Base-by-base conservation (phyloP, 1,140 invertebrate genomes). In the Zaprionus lachaisei region DNA sequence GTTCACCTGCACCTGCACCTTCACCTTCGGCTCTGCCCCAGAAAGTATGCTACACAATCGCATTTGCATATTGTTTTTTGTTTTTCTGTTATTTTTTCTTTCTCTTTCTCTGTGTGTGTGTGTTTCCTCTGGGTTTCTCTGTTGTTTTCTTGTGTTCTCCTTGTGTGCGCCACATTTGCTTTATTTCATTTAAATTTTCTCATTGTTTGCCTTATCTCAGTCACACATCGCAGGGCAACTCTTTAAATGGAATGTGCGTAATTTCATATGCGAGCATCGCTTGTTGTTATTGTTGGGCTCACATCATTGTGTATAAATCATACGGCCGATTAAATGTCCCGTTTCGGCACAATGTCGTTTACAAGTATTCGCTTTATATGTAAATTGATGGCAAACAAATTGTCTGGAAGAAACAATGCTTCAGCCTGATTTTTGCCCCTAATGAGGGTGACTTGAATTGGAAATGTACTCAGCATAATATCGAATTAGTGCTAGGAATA, bases 131-230 rank as follows among this genome's bases (percentile, higher is more conserved):
- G 24, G 28, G 72, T 72, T 81, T 71, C 65, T 67, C 54, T 58
- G n/a, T 56, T 44, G 24, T 28, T 49, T 22, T 47, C 55, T 26
- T 63, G 22, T 22, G 34, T 55, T 12, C 51, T 56, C 62, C 47
- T 9, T 44, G 47, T 69, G 38, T 47, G 31, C 44, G 47, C 38
- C 49, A 60, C 75, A 68, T 85, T 87, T 66, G 64, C 49, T 80
- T 87, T 80, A 86, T 83, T 73, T 74, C 72, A 80, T 75, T 89
- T 87, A 83, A 87, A 87, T 87, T 83, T 80, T 77, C 80, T 70
- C 77, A 66, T 65, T 72, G 60, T 75, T 73, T 67, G 54, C 58
- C 65, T 68, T 78, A 84, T 79, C 82, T 69, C 60, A 65, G 47
- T 67, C 77, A 69, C 68, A 80, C 68, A 70, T 85, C 79, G 51